Conservation (phyloP, 2,797 vertebrate genomes). For the Microctenopoma stevenorrisi region DNA sequence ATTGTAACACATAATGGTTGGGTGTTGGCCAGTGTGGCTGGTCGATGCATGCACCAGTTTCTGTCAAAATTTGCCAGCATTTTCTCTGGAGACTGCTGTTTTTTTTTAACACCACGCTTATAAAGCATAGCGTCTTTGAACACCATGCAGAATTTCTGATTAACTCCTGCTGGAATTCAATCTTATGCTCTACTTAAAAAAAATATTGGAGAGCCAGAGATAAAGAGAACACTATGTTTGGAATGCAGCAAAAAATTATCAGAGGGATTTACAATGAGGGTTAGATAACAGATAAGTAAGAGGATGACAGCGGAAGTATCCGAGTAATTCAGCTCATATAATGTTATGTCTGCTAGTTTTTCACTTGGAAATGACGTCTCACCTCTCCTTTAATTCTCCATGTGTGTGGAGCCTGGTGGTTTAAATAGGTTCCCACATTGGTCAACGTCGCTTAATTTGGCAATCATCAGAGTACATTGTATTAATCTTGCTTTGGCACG, state of each 20-base stretch:
- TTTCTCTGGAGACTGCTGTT: slow-evolving; percentile 48
- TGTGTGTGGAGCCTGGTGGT: slow-evolving; percentile 18
- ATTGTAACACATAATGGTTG: neutral
- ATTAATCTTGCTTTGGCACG: slow-evolving; percentile 44
- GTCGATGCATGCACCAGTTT: slow-evolving; percentile 18
- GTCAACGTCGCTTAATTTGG: slow-evolving; percentile 53
- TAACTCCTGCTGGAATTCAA: slow-evolving; percentile 60
- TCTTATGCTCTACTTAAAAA: slow-evolving; percentile 58
- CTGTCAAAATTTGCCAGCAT: slow-evolving; percentile 25
- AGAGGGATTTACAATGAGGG: slow-evolving; percentile 44
- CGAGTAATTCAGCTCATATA: neutral
- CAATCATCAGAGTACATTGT: slow-evolving; percentile 39
- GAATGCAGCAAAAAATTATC: slow-evolving; percentile 23
- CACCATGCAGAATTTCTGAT: slow-evolving; percentile 56
- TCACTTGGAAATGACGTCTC: slow-evolving; percentile 13
- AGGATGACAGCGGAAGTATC: neutral
- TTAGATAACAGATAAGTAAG: slow-evolving; percentile 34
- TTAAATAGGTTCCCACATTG: slow-evolving; percentile 46
- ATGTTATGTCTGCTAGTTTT: slow-evolving; percentile 15
- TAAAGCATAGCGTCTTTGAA: slow-evolving; percentile 51
- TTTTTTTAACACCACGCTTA: slow-evolving; percentile 51
- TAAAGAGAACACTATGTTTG: slow-evolving; percentile 16
- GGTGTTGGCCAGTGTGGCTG: slow-evolving; percentile 9
- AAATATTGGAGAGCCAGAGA: slow-evolving; percentile 9
- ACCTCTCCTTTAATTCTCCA: slow-evolving; percentile 3